Conservation (phyloP, 2,888 invertebrate species). For the Latheticus oryzae region DNA sequence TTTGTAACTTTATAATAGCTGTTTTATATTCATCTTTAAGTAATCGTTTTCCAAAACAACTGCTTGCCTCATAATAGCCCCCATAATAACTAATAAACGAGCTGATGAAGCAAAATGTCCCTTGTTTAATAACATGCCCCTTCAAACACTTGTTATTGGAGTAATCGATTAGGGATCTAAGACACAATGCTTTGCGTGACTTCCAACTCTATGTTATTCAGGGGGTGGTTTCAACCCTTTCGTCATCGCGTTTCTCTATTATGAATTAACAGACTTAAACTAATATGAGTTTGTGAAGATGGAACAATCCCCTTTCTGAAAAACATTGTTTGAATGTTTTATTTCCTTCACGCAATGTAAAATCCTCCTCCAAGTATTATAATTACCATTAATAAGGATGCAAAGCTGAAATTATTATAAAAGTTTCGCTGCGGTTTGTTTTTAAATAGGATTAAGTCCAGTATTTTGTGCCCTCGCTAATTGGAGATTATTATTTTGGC, state of each 20-base stretch:
- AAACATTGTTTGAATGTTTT: no score
- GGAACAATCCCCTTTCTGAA: no score
- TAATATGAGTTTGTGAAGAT: slow-evolving; percentile 53
- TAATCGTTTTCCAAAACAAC: slow-evolving; percentile 48
- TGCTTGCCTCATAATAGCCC: slow-evolving; percentile 55
- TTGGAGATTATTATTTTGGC: slow-evolving; percentile 60
- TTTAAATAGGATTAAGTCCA: slow-evolving; percentile 59
- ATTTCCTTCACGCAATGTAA: slow-evolving; percentile 32
- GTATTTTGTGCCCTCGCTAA: slow-evolving; percentile 57
- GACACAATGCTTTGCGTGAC: slow-evolving; percentile 47
- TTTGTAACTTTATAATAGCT: slow-evolving; percentile 50
- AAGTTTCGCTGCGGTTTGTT: slow-evolving; percentile 59
- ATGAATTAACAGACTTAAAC: slow-evolving; percentile 50
- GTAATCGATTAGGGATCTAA: slow-evolving; percentile 55
- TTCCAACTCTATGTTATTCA: slow-evolving; percentile 38
- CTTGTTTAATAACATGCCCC: slow-evolving; percentile 61
- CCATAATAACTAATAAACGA: slow-evolving; percentile 62
- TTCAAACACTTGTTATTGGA: slow-evolving; percentile 58
- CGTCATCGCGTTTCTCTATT: slow-evolving; percentile 43
- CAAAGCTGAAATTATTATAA: slow-evolving; percentile 60
- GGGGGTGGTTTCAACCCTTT: slow-evolving; percentile 43
- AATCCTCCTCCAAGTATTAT: slow-evolving; percentile 54
- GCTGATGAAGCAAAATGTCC: slow-evolving; percentile 64
- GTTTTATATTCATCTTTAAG: slow-evolving; percentile 53
- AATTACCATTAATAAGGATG: slow-evolving; percentile 60